A percentile compares a stretch with the other conserved stretches of the same genome.
phyloP scores from a whole-genome alignment of 2,797 vertebrate genomes.

The Pangasius mekongensis region DNA sequence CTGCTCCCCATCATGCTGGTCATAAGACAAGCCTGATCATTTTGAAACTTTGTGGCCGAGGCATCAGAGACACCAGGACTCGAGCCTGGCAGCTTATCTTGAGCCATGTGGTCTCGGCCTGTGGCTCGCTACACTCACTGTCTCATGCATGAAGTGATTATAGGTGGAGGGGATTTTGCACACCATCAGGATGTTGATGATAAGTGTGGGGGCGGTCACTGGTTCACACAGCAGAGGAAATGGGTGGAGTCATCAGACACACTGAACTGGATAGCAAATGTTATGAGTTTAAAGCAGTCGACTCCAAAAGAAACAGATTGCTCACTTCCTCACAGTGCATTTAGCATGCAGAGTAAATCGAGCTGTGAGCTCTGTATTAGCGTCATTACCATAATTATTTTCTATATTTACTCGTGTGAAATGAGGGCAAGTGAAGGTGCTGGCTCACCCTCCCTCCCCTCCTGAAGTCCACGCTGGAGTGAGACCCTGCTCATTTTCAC shows the following conservation, averaged over 20 bases:
- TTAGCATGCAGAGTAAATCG: slow-evolving; percentile 31
- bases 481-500: slow-evolving; percentile 61
- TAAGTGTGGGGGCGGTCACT: slow-evolving; percentile 26
- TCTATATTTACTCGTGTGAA: slow-evolving; percentile 78
- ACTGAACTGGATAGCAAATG: background rate
- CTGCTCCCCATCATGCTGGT: background rate
- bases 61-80: background rate
- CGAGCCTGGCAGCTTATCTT: background rate
- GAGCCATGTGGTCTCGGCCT: background rate
- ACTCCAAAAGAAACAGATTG: background rate
- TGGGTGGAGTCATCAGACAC: slow-evolving; percentile 10
- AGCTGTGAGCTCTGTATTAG: slow-evolving; percentile 77
- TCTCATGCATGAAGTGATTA: slow-evolving; percentile 14
- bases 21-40: background rate
- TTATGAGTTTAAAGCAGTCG: background rate
- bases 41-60: slow-evolving; percentile 27
- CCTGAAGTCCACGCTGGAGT: slow-evolving; percentile 59
- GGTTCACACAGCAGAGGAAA: slow-evolving; percentile 43
- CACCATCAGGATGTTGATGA: slow-evolving; percentile 15
- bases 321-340: background rate
- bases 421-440: slow-evolving; percentile 72
- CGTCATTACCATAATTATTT: slow-evolving; percentile 80
- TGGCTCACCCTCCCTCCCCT: slow-evolving; percentile 59
- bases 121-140: slow-evolving; percentile 27
- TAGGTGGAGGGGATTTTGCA: slow-evolving; percentile 26